Conservation (phyloP, 2,113 vertebrate genomes). For the Rattus rattus region DNA sequence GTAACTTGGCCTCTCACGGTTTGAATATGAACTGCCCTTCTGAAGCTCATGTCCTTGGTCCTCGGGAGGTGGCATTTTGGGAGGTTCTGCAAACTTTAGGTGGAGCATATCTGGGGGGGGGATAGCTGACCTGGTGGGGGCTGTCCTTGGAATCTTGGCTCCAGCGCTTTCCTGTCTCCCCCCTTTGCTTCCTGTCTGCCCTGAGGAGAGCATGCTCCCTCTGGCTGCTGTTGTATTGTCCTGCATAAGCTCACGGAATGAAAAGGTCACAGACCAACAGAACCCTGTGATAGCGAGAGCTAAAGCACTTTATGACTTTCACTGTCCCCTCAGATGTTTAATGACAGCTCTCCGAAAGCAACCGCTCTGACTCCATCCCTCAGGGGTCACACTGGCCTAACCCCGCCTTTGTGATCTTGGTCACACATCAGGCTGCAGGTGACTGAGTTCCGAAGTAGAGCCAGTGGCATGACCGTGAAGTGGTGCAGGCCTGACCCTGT, state of each 20-base stretch:
- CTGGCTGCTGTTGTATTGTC: neutral
- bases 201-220: neutral
- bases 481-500: conserved; percentile 83
- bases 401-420: conserved; percentile 85
- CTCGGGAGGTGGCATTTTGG: neutral
- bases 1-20: conserved; percentile 89
- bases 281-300: neutral
- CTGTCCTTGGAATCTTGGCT: neutral
- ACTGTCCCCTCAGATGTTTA: neutral
- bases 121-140: neutral
- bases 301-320: too few species aligned
- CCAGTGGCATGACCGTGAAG: conserved; percentile 91
- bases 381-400: conserved; percentile 91
- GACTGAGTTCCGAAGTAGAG: conserved; percentile 89
- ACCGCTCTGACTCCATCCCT: too few species aligned
- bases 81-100: neutral
- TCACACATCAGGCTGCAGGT: conserved; percentile 90
- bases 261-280: neutral
- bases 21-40: neutral
- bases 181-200: neutral
- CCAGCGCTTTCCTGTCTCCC: neutral
- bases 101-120: neutral
- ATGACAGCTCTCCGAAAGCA: neutral
- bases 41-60: neutral
- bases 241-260: neutral